Base-by-base conservation (phyloP, 1,140 invertebrate species). In the Hetaerina americana region DNA sequence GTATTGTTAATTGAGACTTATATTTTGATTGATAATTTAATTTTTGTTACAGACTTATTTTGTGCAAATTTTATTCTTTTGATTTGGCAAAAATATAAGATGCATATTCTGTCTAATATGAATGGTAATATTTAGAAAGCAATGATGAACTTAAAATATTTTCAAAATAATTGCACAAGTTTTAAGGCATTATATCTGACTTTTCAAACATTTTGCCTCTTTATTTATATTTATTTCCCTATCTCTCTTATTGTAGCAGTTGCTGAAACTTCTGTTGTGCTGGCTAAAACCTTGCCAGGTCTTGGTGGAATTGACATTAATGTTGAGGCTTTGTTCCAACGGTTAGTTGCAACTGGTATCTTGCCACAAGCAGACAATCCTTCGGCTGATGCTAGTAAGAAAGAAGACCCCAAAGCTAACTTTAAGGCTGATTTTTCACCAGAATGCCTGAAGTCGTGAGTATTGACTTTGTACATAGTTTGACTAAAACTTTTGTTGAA, bases 261-360 rank as follows among this genome's bases (percentile, higher is more conserved):
- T 2, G 40, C 40, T 57, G 40, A 57, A 12, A 57, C 40, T 57
- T 57, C 40, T 57, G 22, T 18, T 57, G 40, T 12, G 15, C 10
- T 57, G 2, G 40, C 3, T 18, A 57, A 57, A 57, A 57, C 40
- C 2, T 57, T 57, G 40, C 40, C 40, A 10, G 40, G 40, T 18
- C 40, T 57, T 57, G 40, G 40, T 57, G 84, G 85, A 69, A 79
- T 93, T 0, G 84, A 85, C 69, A 79, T 93, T 0, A 91, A 94
- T 78, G 89, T 95, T 28, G 88, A 87, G 73, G 91, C 94, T 76
- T 79, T 96, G 25, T 93, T 94, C 76, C 88, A 91, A 73, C 93
- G 92, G 78, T 80, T 96, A 0, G 86, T 95, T 0, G 90, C 89
- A 0, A 90, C 89, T 26, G 94, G 94, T n/a, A 90, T 96, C 26